Percentiles rank a stretch among this genome's conserved stretches.
These are phyloP conservation scores for Cerceris rybyensis DNA, from an alignment of 2,888 invertebrate species.

Conservation along the genomic window DNA sequence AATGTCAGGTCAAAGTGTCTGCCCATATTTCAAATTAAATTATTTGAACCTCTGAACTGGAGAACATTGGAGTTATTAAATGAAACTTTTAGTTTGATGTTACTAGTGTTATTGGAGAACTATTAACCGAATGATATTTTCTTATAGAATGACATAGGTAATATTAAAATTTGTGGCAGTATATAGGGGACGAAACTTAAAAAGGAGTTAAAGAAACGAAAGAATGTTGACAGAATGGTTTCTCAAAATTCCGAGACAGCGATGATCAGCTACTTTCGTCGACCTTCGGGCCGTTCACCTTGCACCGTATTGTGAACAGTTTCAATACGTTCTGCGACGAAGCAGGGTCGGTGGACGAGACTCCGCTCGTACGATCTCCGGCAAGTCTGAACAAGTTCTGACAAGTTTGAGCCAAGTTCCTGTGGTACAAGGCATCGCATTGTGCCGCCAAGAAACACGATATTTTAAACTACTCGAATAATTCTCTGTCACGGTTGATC, in stretches of 20 bases:
- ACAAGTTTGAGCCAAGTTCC: conserved; percentile 21
- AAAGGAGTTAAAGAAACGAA: too few relatives aligned
- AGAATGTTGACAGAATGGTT: neutral
- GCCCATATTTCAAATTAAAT: too few relatives aligned
- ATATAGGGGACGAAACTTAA: too few relatives aligned
- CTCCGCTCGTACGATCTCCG: conserved; percentile 42
- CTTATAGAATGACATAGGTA: too few relatives aligned
- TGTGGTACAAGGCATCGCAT: neutral
- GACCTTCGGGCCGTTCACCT: conserved; percentile 67
- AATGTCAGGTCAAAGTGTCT: too few relatives aligned
- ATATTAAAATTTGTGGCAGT: too few relatives aligned
- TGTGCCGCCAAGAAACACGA: conserved; percentile 7
- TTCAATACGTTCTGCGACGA: conserved; percentile 34
- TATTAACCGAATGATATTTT: too few relatives aligned
- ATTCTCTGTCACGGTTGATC: neutral
- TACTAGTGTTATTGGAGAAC: too few relatives aligned
- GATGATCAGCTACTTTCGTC: conserved; percentile 50
- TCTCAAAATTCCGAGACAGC: conserved; percentile 13
- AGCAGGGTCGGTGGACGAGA: conserved; percentile 24
- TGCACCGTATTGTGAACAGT: conserved; percentile 52
- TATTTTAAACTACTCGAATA: neutral
- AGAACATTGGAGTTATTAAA: too few relatives aligned
- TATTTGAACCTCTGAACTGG: too few relatives aligned
- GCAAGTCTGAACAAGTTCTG: conserved; percentile 39
- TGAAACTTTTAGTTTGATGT: too few relatives aligned